These are phyloP conservation scores for Pandemis cinnamomeana DNA, from an alignment of 2,888 invertebrate genomes.

Conservation along the genomic window DNA sequence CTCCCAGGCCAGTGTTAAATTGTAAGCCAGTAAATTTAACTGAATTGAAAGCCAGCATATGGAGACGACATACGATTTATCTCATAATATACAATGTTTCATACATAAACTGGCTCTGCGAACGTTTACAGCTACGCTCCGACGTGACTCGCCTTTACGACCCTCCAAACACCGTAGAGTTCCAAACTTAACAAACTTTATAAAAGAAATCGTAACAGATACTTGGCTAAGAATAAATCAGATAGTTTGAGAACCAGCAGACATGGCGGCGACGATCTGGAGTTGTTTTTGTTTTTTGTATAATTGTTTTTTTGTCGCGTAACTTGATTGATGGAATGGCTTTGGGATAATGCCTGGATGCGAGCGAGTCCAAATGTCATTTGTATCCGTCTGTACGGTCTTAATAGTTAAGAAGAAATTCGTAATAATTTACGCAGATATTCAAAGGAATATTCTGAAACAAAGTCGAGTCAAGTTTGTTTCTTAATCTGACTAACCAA, in stretches of 20 bases:
- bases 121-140: neutral
- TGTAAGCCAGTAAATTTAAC: too few species aligned
- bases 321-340: neutral
- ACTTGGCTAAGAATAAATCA: slow-evolving; percentile 24
- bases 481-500: too few species aligned
- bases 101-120: neutral
- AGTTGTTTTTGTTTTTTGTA: slow-evolving; percentile 26
- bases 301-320: slow-evolving; percentile 6
- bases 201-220: slow-evolving; percentile 32
- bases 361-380: neutral
- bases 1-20: too few species aligned
- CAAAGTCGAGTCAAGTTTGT: too few species aligned
- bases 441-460: too few species aligned
- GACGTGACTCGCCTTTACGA: slow-evolving; percentile 27
- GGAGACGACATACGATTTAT: neutral
- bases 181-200: slow-evolving; percentile 29
- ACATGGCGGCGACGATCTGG: slow-evolving; percentile 3
- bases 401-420: neutral
- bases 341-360: neutral
- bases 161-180: neutral
- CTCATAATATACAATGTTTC: neutral
- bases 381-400: neutral
- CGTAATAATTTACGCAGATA: too few species aligned
- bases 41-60: too few species aligned
- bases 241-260: slow-evolving; percentile 5